Evolutionary conservation across 2,888 invertebrate species (phyloP), one percentile per base, ranked within the genome.

Genomic region (Aethes cnicana): DNA sequence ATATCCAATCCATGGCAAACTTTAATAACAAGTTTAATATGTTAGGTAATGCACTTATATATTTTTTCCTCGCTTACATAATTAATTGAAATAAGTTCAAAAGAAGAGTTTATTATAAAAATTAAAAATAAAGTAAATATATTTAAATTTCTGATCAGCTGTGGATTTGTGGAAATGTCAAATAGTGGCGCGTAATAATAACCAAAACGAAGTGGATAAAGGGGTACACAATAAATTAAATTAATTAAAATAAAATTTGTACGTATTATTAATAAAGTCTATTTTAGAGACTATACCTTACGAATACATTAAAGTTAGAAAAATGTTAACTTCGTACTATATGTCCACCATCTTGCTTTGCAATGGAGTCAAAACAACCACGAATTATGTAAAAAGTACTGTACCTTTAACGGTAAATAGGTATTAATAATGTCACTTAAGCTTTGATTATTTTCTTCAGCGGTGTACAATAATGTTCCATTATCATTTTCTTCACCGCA

Each of bases 321-420:
- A 81, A 77, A 74, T 81, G 78, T 66, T 72, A 60, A 58, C 55
- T 53, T 57, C 46, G 50, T 53, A 50, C 36, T 47, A 65, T 56
- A 57, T 52, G 70, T 67, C 80, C 64, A 85, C 87, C 88, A 85
- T 85, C 63, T 81, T 79, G 72, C 55, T 71, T 70, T 66, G 54
- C 58, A 66, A 61, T 53, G 72, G 72, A 88, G 84, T 88, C 85
- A 87, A 89, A 82, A 86, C 79, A 88, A 77, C 74, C 72, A 83
- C 84, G 79, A 77, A 68, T 72, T 75, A 74, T 55, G 53, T 58
- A 57, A 61, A 61, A 58, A 59, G 18, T 44, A 55, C 68, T 75
- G 71, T 91, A 95, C 95, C 92, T 93, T 93, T 56, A 95, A 80
- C 12, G 95, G 95, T 68, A 95, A 90, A 90, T 94, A 95, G 56